Base-by-base conservation (phyloP, 2,797 vertebrate species). In the Psittacula echo region DNA sequence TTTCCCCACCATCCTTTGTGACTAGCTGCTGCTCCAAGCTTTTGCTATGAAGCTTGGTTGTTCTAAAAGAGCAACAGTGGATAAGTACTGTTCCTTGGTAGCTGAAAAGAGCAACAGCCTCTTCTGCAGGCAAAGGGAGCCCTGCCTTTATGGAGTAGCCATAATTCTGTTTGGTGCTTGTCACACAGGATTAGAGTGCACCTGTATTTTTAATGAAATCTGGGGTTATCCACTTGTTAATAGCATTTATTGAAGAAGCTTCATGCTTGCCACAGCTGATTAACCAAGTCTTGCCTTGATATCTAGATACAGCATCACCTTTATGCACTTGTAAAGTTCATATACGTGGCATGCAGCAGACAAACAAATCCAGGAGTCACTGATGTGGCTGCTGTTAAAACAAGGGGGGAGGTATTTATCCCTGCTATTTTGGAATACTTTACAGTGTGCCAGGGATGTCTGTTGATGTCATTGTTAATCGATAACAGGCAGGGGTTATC, bases 161-260 rank as follows among this genome's bases (percentile, higher is more conserved):
- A 3, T 53, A 75, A 37, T 45, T 75, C 51, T 29, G 7, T 0
- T 87, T 75, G 78, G 70, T 3, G 1, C 47, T 27, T 11, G 29
- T 79, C 41, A 53, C 37, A 48, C 66, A n/a, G 34, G 34, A 29
- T n/a, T n/a, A 64, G 72, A 39, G 60, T 74, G 44, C 44, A 41
- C 37, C 7, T 90, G 32, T 80, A 61, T 90, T 94, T 93, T 91
- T 90, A 87, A 85, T 82, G 64, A 65, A 77, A 71, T 74, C 37
- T 70, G 58, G 85, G 19, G 37, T 74, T 91, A 60, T 84, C 44
- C 20, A 26, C 27, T 74, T 90, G 44, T 48, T 94, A 79, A 73
- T 85, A 64, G 44, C 32, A 37, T 56, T 79, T 87, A 67, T 0
- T 56, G 88, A 45, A 44, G 88, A 93, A 87, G 37, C 56, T 94